Conservation (phyloP, 2,797 vertebrate species). For the Amniataba percoides region DNA sequence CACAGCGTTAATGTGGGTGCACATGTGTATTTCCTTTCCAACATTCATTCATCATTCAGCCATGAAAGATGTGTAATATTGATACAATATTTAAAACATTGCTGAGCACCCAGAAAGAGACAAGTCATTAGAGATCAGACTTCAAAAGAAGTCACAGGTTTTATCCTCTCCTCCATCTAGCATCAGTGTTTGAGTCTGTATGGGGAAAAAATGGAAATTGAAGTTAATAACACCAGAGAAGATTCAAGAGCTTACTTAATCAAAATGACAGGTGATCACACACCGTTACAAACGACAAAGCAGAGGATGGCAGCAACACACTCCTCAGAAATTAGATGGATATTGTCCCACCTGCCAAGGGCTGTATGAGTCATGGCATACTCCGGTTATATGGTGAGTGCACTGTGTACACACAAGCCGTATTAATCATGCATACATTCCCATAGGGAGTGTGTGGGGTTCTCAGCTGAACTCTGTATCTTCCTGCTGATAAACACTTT, state of each 20-base stretch:
- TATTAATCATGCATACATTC: constrained; percentile 78
- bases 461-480: constrained; percentile 70
- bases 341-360: constrained; percentile 73
- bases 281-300: constrained; percentile 72
- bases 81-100: constrained; percentile 46
- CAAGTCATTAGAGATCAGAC: constrained; percentile 44
- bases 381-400: constrained; percentile 64
- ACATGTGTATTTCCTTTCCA: neutral
- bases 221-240: constrained; percentile 78
- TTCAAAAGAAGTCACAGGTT: constrained; percentile 54
- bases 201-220: constrained; percentile 69
- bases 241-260: constrained; percentile 78
- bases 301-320: constrained; percentile 54
- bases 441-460: constrained; percentile 55
- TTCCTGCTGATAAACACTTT: constrained; percentile 73
- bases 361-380: constrained; percentile 75
- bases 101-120: constrained; percentile 41
- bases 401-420: constrained; percentile 65
- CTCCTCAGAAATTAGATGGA: constrained; percentile 74
- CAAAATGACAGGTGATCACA: constrained; percentile 79
- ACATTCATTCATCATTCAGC: constrained; percentile 35
- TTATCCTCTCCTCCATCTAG: constrained; percentile 38
- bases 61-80: constrained; percentile 25
- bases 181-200: constrained; percentile 53
- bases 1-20: neutral